Evolutionary conservation across 2,113 vertebrate species (phyloP).

Genomic region (Macrotis lagotis): DNA sequence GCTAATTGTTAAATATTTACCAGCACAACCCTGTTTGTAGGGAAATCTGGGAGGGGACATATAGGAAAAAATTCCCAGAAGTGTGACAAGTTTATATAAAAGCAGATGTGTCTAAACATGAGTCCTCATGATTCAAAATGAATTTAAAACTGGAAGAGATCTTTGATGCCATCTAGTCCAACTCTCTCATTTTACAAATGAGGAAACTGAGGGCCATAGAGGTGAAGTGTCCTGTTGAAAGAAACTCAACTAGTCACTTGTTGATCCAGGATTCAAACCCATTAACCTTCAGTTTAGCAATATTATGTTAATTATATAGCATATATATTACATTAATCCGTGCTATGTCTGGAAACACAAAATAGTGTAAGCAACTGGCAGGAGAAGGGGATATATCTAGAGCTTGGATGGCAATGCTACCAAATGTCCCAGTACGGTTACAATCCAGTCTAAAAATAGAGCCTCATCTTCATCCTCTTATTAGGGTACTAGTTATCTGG

Average conservation of each 20-base stretch:
- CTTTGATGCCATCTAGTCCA: background rate
- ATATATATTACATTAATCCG: too few relatives aligned
- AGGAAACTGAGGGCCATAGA: background rate
- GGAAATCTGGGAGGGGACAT: background rate
- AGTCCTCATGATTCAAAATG: background rate
- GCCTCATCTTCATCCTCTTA: background rate
- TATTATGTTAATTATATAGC: background rate
- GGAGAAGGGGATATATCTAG: background rate
- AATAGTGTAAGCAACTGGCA: background rate
- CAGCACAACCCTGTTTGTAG: background rate
- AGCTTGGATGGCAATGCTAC: background rate
- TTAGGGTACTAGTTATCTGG: background rate
- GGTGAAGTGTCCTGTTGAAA: background rate
- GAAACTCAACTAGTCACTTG: background rate
- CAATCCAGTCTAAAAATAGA: background rate
- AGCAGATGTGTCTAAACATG: background rate
- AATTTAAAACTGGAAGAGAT: background rate
- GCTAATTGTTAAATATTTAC: background rate
- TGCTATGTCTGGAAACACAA: background rate
- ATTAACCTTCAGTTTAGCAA: background rate
- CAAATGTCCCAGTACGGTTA: background rate
- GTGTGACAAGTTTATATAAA: background rate
- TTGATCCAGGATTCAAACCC: background rate
- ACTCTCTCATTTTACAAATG: background rate
- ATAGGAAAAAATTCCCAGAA: background rate